Base-by-base conservation (phyloP, 64 coral and sea anemone genomes). In the Trachythela sp. region DNA sequence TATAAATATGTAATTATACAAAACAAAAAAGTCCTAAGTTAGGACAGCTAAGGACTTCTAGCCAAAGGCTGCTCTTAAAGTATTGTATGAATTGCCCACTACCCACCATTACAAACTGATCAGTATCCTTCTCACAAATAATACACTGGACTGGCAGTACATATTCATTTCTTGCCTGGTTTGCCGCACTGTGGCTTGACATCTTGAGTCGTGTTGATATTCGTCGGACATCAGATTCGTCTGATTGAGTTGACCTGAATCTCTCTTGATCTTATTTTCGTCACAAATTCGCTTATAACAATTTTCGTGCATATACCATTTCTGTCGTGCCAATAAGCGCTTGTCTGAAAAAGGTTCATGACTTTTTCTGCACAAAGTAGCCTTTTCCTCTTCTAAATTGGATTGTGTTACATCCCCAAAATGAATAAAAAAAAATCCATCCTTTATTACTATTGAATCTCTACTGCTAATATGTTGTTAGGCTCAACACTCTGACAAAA, bases 131-230 rank as follows among this genome's bases (percentile, higher is more conserved):
- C 26, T 64, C 56, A 64, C 56, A 64, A 64, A 64, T 64, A 26
- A 64, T 64, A 64, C 56, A 64, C 56, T 64, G 56, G 17, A 64
- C 56, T 64, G 56, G 56, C 26, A 64, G 56, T 64, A 64, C 56
- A 64, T 64, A 18, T 64, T 20, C 56, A 64, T 64, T 64, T 64
- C 56, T 64, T 24, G 56, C 56, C 18, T 64, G 13, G 6, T 27
- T 64, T 64, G 56, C 56, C 18, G 56, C 56, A 18, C 56, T 26
- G 24, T 64, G 24, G 56, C 56, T 18, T 64, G 56, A 64, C 18
- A 5, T 64, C 56, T 26, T 64, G 7, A 6, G 56, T 26, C 56
- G 15, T 64, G 56, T 64, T 64, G 24, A 64, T 64, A 64, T 8
- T 64, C 56, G 15, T 27, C 22, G 56, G 56, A 64, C 56, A 64